Evolutionary conservation across 2,888 invertebrate genomes (phyloP).

Genomic region (Caenorhabditis japonica): DNA sequence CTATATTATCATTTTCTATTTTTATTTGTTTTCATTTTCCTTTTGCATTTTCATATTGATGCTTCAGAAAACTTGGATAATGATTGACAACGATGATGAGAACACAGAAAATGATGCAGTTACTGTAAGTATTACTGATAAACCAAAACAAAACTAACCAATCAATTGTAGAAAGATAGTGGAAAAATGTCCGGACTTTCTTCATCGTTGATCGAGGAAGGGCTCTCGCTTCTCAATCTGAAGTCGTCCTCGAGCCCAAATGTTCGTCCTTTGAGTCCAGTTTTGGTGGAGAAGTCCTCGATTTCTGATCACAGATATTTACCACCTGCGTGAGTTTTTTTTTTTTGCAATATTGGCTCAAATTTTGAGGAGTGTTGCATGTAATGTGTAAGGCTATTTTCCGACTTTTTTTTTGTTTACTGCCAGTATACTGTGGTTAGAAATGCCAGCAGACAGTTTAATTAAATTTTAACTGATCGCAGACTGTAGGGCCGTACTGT

Average conservation of each 20-base stretch:
- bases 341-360: no score
- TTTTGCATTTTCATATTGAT: no score
- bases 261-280: constrained; percentile 50
- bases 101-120: constrained; percentile 9
- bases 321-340: constrained; percentile 41
- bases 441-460: no score
- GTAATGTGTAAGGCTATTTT: no score
- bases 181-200: constrained; percentile 49
- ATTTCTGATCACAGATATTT: constrained; percentile 38
- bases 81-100: constrained; percentile 53
- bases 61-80: constrained; percentile 51
- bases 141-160: background rate
- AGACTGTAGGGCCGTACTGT: no score
- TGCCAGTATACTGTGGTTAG: no score
- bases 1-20: background rate
- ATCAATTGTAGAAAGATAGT: constrained; percentile 23
- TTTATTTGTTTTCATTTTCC: constrained; percentile 1
- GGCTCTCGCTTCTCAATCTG: constrained; percentile 50
- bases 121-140: background rate
- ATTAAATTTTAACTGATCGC: no score
- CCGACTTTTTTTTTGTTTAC: no score
- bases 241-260: constrained; percentile 53
- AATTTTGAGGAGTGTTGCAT: no score
- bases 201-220: constrained; percentile 52
- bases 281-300: constrained; percentile 21